phyloP scores from a whole-genome alignment of 2,797 vertebrate genomes.

The Trematomus bernacchii region DNA sequence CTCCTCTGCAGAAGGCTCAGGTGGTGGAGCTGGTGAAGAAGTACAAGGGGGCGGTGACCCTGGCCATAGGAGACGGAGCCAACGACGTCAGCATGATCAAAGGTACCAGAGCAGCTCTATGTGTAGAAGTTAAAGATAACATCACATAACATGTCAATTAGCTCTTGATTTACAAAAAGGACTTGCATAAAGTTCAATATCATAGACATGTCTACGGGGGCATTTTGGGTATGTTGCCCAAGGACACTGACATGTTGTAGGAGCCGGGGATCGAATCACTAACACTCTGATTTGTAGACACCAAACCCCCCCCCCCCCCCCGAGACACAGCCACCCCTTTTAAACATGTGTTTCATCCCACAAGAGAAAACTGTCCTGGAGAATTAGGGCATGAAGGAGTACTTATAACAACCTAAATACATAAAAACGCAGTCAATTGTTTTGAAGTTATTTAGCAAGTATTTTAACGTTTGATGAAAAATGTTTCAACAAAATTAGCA shows the following conservation, averaged over 20 bases:
- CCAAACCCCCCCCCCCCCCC: too few relatives aligned
- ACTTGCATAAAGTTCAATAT: too few relatives aligned
- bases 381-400: neutral
- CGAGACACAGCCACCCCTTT: too few relatives aligned
- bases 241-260: too few relatives aligned
- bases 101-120: constrained; percentile 77
- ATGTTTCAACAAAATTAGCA: neutral
- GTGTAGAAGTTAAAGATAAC: neutral
- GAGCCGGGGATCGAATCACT: too few relatives aligned
- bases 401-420: neutral
- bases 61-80: constrained; percentile 94
- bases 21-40: constrained; percentile 96
- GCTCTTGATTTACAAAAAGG: too few relatives aligned
- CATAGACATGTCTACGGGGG: too few relatives aligned
- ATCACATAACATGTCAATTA: too few relatives aligned
- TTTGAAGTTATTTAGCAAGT: neutral
- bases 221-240: too few relatives aligned
- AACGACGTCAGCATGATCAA: constrained; percentile 98
- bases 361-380: neutral
- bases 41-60: constrained; percentile 91
- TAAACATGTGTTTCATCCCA: neutral
- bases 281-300: too few relatives aligned
- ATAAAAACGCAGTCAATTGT: neutral
- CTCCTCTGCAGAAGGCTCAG: constrained; percentile 96
- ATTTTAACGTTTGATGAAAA: neutral